These are phyloP conservation scores for Choloepus didactylus DNA, from an alignment of 2,797 vertebrate genomes.

Conservation along the genomic window DNA sequence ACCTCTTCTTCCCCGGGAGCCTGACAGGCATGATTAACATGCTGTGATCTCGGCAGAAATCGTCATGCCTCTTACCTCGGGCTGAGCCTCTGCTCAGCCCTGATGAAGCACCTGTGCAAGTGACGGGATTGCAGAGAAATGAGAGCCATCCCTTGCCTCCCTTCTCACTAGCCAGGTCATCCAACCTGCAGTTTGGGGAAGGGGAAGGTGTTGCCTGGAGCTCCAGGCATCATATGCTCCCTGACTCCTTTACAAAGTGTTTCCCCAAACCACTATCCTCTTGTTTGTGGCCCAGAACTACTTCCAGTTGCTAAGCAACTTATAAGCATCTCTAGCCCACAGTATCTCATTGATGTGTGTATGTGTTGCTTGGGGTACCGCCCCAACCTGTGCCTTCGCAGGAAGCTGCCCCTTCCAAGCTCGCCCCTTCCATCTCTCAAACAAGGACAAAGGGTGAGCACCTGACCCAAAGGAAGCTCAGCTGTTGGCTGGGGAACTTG, in stretches of 20 bases:
- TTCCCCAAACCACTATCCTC: constrained; percentile 62
- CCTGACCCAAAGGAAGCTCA: not conserved
- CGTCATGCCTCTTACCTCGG: constrained; percentile 27
- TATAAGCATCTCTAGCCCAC: constrained; percentile 55
- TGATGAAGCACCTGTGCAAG: not conserved
- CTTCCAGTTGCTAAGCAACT: constrained; percentile 83
- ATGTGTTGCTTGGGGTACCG: not conserved
- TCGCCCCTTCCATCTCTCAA: not conserved
- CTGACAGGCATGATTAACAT: constrained; percentile 69
- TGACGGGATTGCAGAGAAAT: not conserved
- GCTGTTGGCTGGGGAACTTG: not conserved
- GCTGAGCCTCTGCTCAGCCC: constrained; percentile 35
- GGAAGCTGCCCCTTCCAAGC: not conserved
- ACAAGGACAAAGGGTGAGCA: not conserved
- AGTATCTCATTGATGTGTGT: constrained; percentile 17
- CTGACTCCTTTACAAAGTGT: constrained; percentile 62
- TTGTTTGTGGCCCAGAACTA: constrained; percentile 61
- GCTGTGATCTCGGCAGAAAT: constrained; percentile 41
- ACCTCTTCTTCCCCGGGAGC: constrained; percentile 61
- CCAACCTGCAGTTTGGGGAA: not conserved
- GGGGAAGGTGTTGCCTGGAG: not conserved
- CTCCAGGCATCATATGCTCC: constrained; percentile 25
- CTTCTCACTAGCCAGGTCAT: not conserved
- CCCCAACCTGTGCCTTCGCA: not conserved
- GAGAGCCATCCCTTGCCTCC: not conserved